Percentiles rank a stretch among this genome's conserved stretches.
These are phyloP conservation scores for Lampris megalopsis DNA, from an alignment of 2,113 vertebrate genomes.

Conservation along the genomic window DNA sequence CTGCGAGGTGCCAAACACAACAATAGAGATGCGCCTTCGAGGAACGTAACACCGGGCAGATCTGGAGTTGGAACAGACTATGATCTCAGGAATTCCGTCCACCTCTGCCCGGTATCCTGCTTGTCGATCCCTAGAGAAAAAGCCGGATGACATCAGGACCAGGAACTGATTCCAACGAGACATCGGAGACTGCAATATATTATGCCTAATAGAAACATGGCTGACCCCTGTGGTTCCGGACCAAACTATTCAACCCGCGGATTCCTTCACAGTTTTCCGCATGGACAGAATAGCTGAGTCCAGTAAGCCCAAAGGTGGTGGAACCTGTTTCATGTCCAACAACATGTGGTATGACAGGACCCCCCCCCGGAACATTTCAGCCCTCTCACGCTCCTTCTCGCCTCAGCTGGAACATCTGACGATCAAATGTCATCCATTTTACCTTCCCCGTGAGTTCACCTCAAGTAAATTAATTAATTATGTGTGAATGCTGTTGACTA, in stretches of 20 bases:
- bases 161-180: neutral
- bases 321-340: neutral
- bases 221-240: neutral
- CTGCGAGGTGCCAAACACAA: too few species aligned
- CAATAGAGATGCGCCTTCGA: too few species aligned
- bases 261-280: too few species aligned
- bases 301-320: too few species aligned
- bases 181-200: neutral
- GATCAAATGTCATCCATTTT: slow-evolving; percentile 1
- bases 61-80: too few species aligned
- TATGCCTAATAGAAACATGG: neutral
- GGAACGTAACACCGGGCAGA: too few species aligned
- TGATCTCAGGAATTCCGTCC: too few species aligned
- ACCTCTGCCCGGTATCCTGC: too few species aligned
- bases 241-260: too few species aligned
- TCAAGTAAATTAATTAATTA: neutral
- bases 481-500: too few species aligned
- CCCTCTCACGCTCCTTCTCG: neutral
- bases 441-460: neutral
- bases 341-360: neutral
- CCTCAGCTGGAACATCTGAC: neutral
- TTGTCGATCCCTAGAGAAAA: neutral
- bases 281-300: too few species aligned
- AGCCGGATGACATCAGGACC: neutral
- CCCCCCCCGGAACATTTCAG: neutral